These are phyloP conservation scores for Lanistes nyassanus DNA, from an alignment of 1,140 invertebrate species.

Conservation along the genomic window DNA sequence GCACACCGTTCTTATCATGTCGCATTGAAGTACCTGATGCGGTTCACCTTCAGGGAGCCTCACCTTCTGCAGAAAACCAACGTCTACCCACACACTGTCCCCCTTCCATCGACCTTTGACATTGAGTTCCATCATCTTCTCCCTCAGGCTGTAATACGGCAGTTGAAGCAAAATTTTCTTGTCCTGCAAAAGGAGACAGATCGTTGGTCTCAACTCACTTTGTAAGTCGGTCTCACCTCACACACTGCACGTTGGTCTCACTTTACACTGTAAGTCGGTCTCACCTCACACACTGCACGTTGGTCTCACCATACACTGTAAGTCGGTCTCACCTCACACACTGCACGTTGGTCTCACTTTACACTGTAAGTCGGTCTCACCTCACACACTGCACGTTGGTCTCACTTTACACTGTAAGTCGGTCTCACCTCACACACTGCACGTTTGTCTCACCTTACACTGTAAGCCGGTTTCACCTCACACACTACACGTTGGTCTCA, in stretches of 20 bases:
- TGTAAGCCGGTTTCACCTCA: background rate
- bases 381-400: slow-evolving; percentile 27
- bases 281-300: too few species aligned
- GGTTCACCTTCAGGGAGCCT: too few species aligned
- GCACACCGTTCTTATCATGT: too few species aligned
- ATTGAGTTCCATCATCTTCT: slow-evolving; percentile 49
- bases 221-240: background rate
- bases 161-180: slow-evolving; percentile 47
- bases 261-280: too few species aligned
- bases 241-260: slow-evolving; percentile 29
- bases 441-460: slow-evolving; percentile 12
- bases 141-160: slow-evolving; percentile 48
- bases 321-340: background rate
- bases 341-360: too few species aligned
- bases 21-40: too few species aligned
- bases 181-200: slow-evolving; percentile 31
- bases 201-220: background rate
- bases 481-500: background rate
- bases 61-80: slow-evolving; percentile 55
- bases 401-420: too few species aligned
- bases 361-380: background rate
- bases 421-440: slow-evolving; percentile 16
- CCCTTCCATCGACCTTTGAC: slow-evolving; percentile 55
- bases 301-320: background rate
- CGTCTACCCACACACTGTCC: slow-evolving; percentile 52